These are phyloP conservation scores for Gymnodraco acuticeps DNA, from an alignment of 2,797 vertebrate genomes.

Conservation along the genomic window DNA sequence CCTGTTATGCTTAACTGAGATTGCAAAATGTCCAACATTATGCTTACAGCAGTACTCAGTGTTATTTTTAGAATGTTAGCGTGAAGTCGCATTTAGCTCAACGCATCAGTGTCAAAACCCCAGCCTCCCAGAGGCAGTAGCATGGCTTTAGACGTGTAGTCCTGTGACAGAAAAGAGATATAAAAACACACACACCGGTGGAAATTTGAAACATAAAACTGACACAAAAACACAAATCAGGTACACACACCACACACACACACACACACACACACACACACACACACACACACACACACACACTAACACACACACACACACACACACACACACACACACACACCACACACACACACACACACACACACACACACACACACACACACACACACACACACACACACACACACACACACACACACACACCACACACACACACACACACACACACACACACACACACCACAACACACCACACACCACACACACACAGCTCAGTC, in stretches of 20 bases:
- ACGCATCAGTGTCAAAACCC: neutral
- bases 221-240: constrained; percentile 25
- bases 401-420: too few relatives aligned
- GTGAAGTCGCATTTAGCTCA: constrained; percentile 11
- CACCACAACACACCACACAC: neutral
- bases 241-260: neutral
- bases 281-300: constrained; percentile 12
- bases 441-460: too few relatives aligned
- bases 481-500: constrained; percentile 45
- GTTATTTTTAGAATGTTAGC: neutral
- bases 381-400: too few relatives aligned
- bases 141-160: neutral
- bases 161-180: neutral
- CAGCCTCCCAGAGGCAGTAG: neutral
- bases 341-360: too few relatives aligned
- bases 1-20: neutral
- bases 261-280: neutral
- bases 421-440: too few relatives aligned
- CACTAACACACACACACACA: too few relatives aligned
- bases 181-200: constrained; percentile 9
- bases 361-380: too few relatives aligned
- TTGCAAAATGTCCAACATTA: neutral
- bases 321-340: too few relatives aligned
- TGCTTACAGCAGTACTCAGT: neutral
- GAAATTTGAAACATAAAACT: constrained; percentile 12